Evolutionary conservation across 2,113 vertebrate species (phyloP), one percentile per base, ranked within the genome.

Genomic region (Tenebrosternarchus preto): DNA sequence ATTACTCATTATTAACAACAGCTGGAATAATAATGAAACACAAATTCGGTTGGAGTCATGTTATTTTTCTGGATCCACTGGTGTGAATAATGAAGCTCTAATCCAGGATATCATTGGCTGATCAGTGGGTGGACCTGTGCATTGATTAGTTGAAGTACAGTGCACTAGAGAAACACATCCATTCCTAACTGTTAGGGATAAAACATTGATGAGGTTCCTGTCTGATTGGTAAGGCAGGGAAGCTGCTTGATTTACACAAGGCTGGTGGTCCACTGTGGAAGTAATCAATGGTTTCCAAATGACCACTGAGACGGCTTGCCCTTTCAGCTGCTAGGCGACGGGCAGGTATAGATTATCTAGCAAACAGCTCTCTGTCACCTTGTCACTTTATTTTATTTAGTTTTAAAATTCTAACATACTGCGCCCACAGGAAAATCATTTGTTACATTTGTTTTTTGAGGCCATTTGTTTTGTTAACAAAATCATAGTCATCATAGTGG

Each of bases 231-330:
- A 46, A 39, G 73, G 77, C 27, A 64, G 80, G 50, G 22, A 74
- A 36, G 39, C 8, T 56, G 31, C 19, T 55, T 77, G 73, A 76
- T 73, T 73, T 50, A 22, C 63, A 70, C 46, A 55, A 71, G 70
- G 70, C 75, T 33, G 19, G 19, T 53, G 12, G 64, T 59, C 43
- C 20, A 39, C 64, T 66, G 46, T 57, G 20, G 63, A 70, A 78
- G 56, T 25, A 78, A 83, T 83, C 79, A 77, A 64, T 75, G 53
- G 25, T 57, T 43, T 72, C 24, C 59, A 20, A 77, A 71, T 78
- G 60, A 70, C 5, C 50, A 72, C 36, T 20, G 0, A 11, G n/a
- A 59, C 33, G 55, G 1, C 53, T 63, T 5, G 1, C 27, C 53
- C 63, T 75, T 19, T 78, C 20, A 46, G 70, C 74, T 64, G 29